Conservation (phyloP, 2,888 invertebrate genomes). For the Standfussiana lucernea region DNA sequence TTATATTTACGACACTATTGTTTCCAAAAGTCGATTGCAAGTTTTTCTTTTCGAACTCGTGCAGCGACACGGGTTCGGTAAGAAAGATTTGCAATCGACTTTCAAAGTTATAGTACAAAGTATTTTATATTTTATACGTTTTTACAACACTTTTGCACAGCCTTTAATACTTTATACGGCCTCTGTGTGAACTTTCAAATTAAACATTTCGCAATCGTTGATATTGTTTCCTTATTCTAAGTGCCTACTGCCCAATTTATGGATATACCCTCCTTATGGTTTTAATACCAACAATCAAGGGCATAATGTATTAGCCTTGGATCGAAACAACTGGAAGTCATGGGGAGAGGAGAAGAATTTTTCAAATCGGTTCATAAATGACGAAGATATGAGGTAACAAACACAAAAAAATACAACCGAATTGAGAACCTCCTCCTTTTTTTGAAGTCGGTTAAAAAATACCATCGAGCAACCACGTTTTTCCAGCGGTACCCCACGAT, state of each 20-base stretch:
- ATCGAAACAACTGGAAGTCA: too few relatives aligned
- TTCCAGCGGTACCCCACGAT: too few relatives aligned
- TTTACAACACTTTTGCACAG: neutral
- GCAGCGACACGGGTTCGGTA: neutral
- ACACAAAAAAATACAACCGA: too few relatives aligned
- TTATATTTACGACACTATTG: neutral
- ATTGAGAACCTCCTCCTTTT: too few relatives aligned
- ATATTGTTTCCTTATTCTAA: neutral
- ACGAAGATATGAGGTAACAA: too few relatives aligned
- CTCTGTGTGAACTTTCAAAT: neutral
- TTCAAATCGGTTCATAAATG: too few relatives aligned
- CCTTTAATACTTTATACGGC: constrained; percentile 25
- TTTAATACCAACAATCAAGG: neutral
- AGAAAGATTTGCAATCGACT: neutral
- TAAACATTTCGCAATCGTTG: constrained; percentile 1
- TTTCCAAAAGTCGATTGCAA: neutral
- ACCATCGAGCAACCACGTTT: too few relatives aligned
- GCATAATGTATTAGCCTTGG: too few relatives aligned
- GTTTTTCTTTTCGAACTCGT: neutral
- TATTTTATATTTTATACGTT: too few relatives aligned
- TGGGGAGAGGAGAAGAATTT: too few relatives aligned
- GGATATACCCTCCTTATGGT: neutral
- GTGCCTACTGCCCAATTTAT: neutral
- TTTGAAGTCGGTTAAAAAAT: too few relatives aligned
- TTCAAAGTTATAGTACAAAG: neutral